Evolutionary conservation across 2,888 invertebrate genomes (phyloP).

Genomic region (Hoplodrina blanda): DNA sequence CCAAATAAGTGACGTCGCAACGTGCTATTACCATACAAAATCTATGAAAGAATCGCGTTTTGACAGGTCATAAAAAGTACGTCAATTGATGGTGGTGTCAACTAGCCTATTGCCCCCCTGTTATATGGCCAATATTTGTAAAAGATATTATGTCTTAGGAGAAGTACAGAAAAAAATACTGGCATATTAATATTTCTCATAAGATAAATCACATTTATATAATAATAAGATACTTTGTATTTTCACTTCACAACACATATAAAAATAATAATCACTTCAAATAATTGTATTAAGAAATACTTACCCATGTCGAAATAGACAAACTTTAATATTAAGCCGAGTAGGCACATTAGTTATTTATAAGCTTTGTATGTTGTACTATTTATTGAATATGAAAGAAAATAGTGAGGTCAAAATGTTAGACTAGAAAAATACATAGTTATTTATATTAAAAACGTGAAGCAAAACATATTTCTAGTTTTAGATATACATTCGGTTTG

Average conservation of each 20-base stretch:
- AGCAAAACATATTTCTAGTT: conserved; percentile 32
- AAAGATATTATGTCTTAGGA: neutral
- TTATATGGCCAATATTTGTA: neutral
- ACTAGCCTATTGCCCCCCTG: no score
- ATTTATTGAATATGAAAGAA: conserved; percentile 80
- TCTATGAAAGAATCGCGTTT: no score
- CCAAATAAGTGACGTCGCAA: no score
- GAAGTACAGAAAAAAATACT: neutral
- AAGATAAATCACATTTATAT: neutral
- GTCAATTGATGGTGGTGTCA: no score
- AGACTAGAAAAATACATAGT: conserved; percentile 57
- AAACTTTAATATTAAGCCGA: conserved; percentile 27
- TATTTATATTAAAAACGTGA: conserved; percentile 27
- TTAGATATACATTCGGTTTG: conserved; percentile 46
- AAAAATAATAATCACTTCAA: conserved; percentile 1
- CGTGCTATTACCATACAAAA: no score
- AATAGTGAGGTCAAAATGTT: conserved; percentile 82
- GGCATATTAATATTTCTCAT: neutral
- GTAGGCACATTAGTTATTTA: conserved; percentile 39
- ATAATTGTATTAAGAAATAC: conserved; percentile 14
- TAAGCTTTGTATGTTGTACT: conserved; percentile 64
- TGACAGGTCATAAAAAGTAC: no score
- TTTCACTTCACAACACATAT: neutral
- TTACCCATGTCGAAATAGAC: conserved; percentile 11
- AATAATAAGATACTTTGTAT: conserved; percentile 1